Percentiles rank a stretch among this genome's conserved stretches.
Conservation (phyloP, 2,113 vertebrate genomes). For the Phaetusa simplex region DNA sequence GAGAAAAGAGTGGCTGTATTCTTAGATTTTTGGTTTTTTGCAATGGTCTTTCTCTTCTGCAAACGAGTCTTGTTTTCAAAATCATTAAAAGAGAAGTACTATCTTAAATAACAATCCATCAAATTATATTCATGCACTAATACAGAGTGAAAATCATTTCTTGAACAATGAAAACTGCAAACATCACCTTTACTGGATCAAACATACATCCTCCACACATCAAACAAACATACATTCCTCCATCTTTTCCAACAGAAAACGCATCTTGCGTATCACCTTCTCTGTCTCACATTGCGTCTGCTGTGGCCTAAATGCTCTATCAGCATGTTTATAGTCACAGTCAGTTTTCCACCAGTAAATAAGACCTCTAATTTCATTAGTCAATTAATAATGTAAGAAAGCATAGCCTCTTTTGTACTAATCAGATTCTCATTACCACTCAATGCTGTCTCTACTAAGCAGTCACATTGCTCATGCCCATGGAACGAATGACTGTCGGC, state of each 20-base stretch:
- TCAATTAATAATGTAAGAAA: background rate
- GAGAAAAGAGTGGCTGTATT: background rate
- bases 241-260: background rate
- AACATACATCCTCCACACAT: background rate
- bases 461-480: background rate
- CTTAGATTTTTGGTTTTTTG: background rate
- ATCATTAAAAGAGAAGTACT: background rate
- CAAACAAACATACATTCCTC: background rate
- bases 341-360: background rate
- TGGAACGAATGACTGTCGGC: rapidly evolving
- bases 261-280: background rate
- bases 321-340: background rate
- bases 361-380: background rate
- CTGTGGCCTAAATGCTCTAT: background rate
- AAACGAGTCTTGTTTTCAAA: background rate
- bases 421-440: background rate
- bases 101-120: background rate
- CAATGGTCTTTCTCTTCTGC: background rate
- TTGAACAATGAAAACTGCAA: background rate
- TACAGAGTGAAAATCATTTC: background rate
- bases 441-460: background rate
- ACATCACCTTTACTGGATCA: no score
- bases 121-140: background rate
- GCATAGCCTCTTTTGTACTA: background rate
- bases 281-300: background rate